phyloP scores from a whole-genome alignment of 2,113 vertebrate species.

The Daubentonia madagascariensis region DNA sequence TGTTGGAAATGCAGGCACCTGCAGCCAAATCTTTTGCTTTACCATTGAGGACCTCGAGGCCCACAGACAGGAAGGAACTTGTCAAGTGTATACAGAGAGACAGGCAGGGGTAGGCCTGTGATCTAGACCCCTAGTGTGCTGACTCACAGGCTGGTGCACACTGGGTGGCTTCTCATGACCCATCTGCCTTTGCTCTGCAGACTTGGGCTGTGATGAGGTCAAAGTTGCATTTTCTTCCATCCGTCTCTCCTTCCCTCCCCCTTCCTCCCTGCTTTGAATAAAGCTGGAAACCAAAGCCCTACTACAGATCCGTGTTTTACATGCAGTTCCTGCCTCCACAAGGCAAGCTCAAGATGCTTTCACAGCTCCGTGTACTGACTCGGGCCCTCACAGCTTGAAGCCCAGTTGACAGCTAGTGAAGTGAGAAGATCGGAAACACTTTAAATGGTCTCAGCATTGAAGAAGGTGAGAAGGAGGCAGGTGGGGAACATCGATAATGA shows the following conservation, averaged over 20 bases:
- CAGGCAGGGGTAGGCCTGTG: not conserved
- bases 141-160: not conserved
- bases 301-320: not conserved
- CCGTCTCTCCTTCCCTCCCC: rapidly evolving
- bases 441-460: not conserved
- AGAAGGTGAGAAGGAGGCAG: not conserved
- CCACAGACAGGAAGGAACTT: not conserved
- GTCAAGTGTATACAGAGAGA: not conserved
- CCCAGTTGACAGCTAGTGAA: constrained; percentile 31
- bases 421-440: not conserved
- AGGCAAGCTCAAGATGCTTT: not conserved
- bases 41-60: not conserved
- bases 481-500: not conserved
- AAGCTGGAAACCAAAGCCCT: not conserved
- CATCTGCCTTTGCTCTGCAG: constrained; percentile 59
- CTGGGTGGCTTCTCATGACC: not conserved
- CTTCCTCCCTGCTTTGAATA: not conserved
- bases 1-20: not conserved
- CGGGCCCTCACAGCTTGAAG: not conserved
- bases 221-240: not conserved
- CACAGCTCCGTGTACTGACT: not conserved
- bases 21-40: not conserved
- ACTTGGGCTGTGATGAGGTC: not conserved
- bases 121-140: not conserved
- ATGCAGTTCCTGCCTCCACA: not conserved